phyloP scores from a whole-genome alignment of 2,797 vertebrate genomes.

The Sebastes variabilis region DNA sequence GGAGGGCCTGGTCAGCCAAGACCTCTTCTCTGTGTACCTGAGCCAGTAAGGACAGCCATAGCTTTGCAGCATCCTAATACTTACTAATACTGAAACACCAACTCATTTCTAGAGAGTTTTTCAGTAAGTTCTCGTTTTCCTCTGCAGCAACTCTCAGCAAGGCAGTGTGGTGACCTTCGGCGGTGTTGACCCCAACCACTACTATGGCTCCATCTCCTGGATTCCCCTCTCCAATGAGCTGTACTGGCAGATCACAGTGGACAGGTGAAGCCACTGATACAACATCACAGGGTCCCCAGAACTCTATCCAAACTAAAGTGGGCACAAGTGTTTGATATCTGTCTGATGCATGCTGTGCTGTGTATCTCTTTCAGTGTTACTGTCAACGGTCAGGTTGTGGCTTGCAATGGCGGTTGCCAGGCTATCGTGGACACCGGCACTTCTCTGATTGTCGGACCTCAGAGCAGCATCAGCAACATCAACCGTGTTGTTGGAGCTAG shows the following conservation, averaged over 20 bases:
- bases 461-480: slow-evolving; percentile 47
- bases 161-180: slow-evolving; percentile 68
- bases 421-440: slow-evolving; percentile 69
- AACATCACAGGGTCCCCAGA: neutral
- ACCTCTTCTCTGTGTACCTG: slow-evolving; percentile 62
- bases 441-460: slow-evolving; percentile 55
- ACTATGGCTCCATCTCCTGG: slow-evolving; percentile 58
- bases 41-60: slow-evolving; percentile 34
- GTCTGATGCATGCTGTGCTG: neutral
- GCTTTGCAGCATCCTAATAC: neutral
- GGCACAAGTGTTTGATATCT: neutral
- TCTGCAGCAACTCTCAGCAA: slow-evolving; percentile 31
- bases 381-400: slow-evolving; percentile 56
- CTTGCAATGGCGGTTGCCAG: slow-evolving; percentile 56
- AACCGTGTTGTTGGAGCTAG: slow-evolving; percentile 10
- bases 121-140: neutral
- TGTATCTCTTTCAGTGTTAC: slow-evolving; percentile 42
- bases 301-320: neutral
- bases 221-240: slow-evolving; percentile 62
- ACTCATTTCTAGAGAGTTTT: neutral
- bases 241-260: slow-evolving; percentile 69
- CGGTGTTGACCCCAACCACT: slow-evolving; percentile 52
- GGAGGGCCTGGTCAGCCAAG: slow-evolving; percentile 39
- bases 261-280: slow-evolving; percentile 37
- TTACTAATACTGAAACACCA: too few relatives aligned